These are phyloP conservation scores for Boulengeromyrus knoepffleri DNA, from an alignment of 2,113 vertebrate species.

Conservation along the genomic window DNA sequence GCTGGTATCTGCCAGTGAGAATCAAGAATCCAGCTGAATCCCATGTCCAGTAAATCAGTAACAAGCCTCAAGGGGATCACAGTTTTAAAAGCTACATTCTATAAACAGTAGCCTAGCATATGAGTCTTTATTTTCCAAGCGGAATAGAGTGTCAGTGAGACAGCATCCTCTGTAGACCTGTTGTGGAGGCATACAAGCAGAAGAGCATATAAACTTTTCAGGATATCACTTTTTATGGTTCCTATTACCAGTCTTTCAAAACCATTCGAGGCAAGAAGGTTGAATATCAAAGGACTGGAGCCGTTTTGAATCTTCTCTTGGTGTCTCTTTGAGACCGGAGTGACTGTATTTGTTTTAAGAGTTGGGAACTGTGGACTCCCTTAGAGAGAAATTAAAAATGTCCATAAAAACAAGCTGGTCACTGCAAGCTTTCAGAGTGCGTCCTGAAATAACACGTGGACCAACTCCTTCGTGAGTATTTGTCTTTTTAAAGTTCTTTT, in stretches of 20 bases:
- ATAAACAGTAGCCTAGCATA: neutral
- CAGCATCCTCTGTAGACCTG: neutral
- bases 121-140: neutral
- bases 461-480: neutral
- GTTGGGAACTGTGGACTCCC: neutral
- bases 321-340: neutral
- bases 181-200: neutral
- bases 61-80: neutral
- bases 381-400: neutral
- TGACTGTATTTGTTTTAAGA: neutral
- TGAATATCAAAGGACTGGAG: neutral
- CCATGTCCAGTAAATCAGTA: neutral
- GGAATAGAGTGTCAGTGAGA: neutral
- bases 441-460: neutral
- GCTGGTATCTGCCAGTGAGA: neutral
- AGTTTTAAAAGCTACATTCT: neutral
- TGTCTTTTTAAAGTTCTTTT: neutral
- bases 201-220: neutral
- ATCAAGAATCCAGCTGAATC: neutral
- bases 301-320: neutral
- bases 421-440: neutral
- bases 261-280: neutral
- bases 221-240: neutral
- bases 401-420: neutral
- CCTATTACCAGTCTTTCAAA: neutral